Evolutionary conservation across 2,113 vertebrate species (phyloP).

Genomic region (human (Homo sapiens)): GRCh38 chr17:56639001-56639500

Average conservation of each 20-base stretch:
- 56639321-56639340: not conserved
- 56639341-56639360: not conserved
- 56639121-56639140: not conserved
- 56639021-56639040: not conserved
- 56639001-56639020: not conserved
- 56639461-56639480: not conserved
- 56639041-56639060: not conserved
- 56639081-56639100: not conserved
- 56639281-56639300: not conserved
- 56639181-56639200: not conserved
- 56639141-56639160: not conserved
- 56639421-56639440: not conserved
- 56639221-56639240: not conserved
- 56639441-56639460: not conserved
- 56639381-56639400: not conserved
- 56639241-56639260: not conserved
- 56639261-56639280: not conserved
- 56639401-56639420: not conserved
- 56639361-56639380: not conserved
- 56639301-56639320: not conserved
- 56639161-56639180: not conserved
- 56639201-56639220: not conserved
- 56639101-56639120: not conserved
- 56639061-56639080: not conserved
- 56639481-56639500: not conserved